A percentile compares a stretch with the other conserved stretches of the same genome.
These are phyloP conservation scores for Aleiodes sp. DNA, from an alignment of 1,140 invertebrate genomes.

Conservation along the genomic window DNA sequence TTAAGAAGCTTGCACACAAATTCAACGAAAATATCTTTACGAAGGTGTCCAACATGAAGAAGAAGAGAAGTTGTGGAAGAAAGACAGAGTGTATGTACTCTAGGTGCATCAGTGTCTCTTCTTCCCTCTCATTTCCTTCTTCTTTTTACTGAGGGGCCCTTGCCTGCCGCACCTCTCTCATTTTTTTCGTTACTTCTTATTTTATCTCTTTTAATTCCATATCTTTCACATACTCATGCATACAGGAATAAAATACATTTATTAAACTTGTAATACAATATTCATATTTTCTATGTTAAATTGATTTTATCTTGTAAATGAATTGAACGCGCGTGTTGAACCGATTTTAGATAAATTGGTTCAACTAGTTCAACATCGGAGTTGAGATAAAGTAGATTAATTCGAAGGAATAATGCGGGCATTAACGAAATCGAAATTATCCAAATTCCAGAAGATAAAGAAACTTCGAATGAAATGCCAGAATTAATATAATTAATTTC, in stretches of 20 bases:
- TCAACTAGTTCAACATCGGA: neutral
- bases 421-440: no score
- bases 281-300: slow-evolving; percentile 14
- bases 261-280: slow-evolving; percentile 20
- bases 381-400: neutral
- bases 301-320: slow-evolving; percentile 14
- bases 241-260: neutral
- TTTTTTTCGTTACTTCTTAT: neutral
- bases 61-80: neutral
- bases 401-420: neutral
- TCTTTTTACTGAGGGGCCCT: neutral
- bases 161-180: neutral
- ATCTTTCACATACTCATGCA: neutral
- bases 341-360: slow-evolving; percentile 17
- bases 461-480: no score
- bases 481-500: no score
- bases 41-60: neutral
- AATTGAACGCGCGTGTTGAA: slow-evolving; percentile 18
- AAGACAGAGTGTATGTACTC: neutral
- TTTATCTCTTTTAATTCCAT: neutral
- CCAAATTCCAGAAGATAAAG: no score
- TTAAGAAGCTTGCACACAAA: neutral
- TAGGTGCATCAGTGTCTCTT: neutral
- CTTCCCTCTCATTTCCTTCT: neutral
- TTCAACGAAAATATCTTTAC: neutral